Conservation (phyloP, 2,888 invertebrate genomes). For the Deilephila porcellus region DNA sequence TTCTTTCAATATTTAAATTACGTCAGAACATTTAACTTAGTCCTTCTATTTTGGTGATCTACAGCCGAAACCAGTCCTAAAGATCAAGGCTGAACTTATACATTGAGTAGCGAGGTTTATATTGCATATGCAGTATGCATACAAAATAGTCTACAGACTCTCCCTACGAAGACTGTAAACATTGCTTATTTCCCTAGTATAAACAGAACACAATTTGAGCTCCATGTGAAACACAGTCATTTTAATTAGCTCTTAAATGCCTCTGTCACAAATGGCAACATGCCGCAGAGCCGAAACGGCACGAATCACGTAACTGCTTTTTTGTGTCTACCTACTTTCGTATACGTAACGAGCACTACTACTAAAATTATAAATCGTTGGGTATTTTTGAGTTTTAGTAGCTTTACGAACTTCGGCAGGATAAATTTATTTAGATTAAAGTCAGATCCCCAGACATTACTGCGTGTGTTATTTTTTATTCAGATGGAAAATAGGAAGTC, state of each 20-base stretch:
- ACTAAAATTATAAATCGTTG: not conserved
- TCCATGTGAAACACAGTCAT: not conserved
- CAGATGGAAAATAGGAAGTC: too few species aligned
- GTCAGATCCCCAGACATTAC: not conserved
- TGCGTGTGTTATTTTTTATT: too few species aligned
- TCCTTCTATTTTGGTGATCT: too few species aligned
- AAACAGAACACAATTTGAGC: not conserved
- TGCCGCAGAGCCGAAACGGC: not conserved
- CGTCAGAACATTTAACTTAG: too few species aligned
- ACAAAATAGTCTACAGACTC: too few species aligned
- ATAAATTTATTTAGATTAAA: not conserved
- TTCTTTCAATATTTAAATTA: too few species aligned
- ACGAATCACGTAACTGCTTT: slow-evolving; percentile 1
- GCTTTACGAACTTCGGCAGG: not conserved
- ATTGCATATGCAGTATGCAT: too few species aligned
- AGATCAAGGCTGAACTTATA: too few species aligned
- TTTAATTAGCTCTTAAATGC: slow-evolving; percentile 1
- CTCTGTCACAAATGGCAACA: not conserved
- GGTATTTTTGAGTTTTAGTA: not conserved
- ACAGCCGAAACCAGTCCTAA: too few species aligned
- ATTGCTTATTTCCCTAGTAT: not conserved
- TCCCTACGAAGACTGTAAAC: not conserved
- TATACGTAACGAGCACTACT: not conserved
- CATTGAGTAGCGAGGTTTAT: too few species aligned
- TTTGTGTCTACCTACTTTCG: not conserved